Evolutionary conservation across 2,113 vertebrate species (phyloP).

Genomic region (Cnemophilus loriae): DNA sequence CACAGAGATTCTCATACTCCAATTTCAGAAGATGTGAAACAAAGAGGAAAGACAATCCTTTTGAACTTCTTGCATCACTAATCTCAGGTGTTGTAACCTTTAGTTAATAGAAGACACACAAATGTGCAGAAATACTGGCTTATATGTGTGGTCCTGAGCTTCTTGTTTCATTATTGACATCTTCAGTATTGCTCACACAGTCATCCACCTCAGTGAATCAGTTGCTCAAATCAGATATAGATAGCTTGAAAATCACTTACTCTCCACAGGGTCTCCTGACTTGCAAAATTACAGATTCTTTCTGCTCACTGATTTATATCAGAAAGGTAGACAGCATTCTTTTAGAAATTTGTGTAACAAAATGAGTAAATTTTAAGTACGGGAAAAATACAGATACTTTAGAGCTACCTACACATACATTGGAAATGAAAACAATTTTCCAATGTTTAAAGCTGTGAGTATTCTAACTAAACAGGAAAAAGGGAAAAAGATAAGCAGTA

Average conservation of each 20-base stretch:
- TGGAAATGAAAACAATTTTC: neutral
- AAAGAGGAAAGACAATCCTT: neutral
- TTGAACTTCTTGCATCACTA: neutral
- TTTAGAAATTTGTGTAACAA: neutral
- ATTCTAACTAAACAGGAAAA: neutral
- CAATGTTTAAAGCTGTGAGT: neutral
- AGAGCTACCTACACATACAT: neutral
- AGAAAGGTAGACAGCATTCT: neutral
- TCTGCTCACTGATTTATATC: neutral
- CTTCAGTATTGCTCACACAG: neutral
- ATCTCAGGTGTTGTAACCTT: neutral
- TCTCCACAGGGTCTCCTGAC: neutral
- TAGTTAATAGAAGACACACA: neutral
- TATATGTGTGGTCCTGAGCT: neutral
- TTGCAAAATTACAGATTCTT: neutral
- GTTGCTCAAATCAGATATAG: neutral
- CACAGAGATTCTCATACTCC: neutral
- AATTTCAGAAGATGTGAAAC: neutral
- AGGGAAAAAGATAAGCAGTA: neutral
- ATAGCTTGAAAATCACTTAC: neutral
- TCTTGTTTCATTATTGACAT: neutral
- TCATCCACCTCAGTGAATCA: neutral
- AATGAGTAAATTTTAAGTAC: neutral
- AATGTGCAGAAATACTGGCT: neutral
- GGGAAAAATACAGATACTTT: neutral